phyloP scores from a whole-genome alignment of 2,113 vertebrate genomes.

The Phylloscopus trochilus region DNA sequence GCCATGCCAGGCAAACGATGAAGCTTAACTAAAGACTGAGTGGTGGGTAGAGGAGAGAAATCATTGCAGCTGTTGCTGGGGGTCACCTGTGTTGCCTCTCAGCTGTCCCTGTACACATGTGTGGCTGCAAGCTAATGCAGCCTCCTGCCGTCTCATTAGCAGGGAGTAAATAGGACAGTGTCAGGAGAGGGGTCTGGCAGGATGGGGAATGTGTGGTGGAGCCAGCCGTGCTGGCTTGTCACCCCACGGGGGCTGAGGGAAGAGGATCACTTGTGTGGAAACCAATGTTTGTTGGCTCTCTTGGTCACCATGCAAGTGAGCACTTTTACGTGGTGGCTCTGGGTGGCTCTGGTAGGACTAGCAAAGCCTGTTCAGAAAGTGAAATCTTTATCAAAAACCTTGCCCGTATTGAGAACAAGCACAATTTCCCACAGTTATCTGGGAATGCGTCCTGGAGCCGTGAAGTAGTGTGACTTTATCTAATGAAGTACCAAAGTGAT shows the following conservation, averaged over 20 bases:
- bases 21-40: neutral
- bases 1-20: neutral
- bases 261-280: neutral
- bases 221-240: accelerated
- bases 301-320: accelerated
- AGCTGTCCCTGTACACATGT: accelerated
- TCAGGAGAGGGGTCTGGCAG: neutral
- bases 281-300: neutral
- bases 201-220: neutral
- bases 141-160: neutral
- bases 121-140: neutral
- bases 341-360: neutral
- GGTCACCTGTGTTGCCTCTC: neutral
- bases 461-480: neutral
- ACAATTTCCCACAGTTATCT: neutral
- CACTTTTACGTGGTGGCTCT: neutral
- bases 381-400: neutral
- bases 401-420: neutral
- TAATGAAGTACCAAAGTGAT: neutral
- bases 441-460: accelerated
- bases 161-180: neutral
- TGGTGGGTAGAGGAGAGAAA: neutral
- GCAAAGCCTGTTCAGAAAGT: neutral
- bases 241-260: neutral
- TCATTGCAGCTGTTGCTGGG: neutral